phyloP scores from a whole-genome alignment of 1,140 invertebrate genomes.

The Meloidogyne chitwoodi region DNA sequence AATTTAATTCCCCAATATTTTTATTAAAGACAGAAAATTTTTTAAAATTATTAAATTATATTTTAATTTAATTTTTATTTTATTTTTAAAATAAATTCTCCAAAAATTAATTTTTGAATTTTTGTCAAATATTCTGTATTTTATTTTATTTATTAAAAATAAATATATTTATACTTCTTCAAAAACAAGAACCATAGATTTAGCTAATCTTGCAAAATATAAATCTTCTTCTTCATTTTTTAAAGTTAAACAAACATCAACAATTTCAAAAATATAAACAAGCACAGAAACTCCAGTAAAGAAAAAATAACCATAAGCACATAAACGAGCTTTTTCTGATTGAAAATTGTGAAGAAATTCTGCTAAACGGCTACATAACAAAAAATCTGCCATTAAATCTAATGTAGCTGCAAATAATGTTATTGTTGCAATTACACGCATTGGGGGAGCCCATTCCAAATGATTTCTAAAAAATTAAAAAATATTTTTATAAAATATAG shows the following conservation, averaged over 20 bases:
- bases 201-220: slow-evolving; percentile 56
- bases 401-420: slow-evolving; percentile 57
- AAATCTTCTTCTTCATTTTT: slow-evolving; percentile 58
- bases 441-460: slow-evolving; percentile 58
- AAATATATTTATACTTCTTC: slow-evolving; percentile 47
- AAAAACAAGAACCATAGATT: slow-evolving; percentile 54
- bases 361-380: slow-evolving; percentile 49
- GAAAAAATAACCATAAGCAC: slow-evolving; percentile 59
- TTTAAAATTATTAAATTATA: too few relatives aligned
- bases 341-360: slow-evolving; percentile 56
- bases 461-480: slow-evolving; percentile 42
- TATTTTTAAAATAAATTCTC: too few relatives aligned
- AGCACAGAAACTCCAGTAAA: slow-evolving; percentile 55
- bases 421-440: slow-evolving; percentile 54
- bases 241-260: slow-evolving; percentile 55
- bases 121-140: too few relatives aligned
- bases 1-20: too few relatives aligned
- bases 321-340: slow-evolving; percentile 45
- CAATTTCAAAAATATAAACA: slow-evolving; percentile 58
- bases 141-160: neutral
- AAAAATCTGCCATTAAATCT: slow-evolving; percentile 57
- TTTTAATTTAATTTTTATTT: too few relatives aligned
- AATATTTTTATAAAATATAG: neutral
- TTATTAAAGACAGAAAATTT: too few relatives aligned
- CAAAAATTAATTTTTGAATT: too few relatives aligned